phyloP scores from a whole-genome alignment of 2,797 vertebrate genomes.

The Danio tinwini region DNA sequence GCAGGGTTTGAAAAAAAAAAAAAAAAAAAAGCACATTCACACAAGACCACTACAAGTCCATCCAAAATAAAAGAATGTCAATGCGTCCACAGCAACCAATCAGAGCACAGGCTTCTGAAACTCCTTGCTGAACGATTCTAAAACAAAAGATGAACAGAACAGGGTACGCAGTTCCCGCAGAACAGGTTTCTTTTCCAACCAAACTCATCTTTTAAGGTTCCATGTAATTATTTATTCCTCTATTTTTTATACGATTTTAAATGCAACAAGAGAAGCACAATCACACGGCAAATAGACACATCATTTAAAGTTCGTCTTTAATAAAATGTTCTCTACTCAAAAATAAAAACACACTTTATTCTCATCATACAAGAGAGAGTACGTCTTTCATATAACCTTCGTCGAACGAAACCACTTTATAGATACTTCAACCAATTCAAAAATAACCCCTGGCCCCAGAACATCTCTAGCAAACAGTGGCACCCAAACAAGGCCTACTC shows the following conservation, averaged over 20 bases:
- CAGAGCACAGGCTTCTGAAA: constrained; percentile 36
- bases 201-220: constrained; percentile 61
- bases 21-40: constrained; percentile 30
- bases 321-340: constrained; percentile 69
- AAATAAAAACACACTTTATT: constrained; percentile 70
- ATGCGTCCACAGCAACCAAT: constrained; percentile 28
- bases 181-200: constrained; percentile 36
- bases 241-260: constrained; percentile 70
- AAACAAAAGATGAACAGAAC: constrained; percentile 7
- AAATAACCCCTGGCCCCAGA: constrained; percentile 42
- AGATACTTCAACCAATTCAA: constrained; percentile 48
- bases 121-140: constrained; percentile 37
- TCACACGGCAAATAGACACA: constrained; percentile 74
- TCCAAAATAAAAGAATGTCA: constrained; percentile 39
- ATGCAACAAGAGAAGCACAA: constrained; percentile 79
- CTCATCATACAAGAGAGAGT: constrained; percentile 60
- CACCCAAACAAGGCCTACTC: constrained; percentile 26
- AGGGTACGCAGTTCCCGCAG: constrained; percentile 22
- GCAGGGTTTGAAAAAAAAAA: constrained; percentile 31
- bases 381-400: constrained; percentile 50
- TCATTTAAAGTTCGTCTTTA: constrained; percentile 68
- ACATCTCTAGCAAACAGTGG: constrained; percentile 32
- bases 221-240: constrained; percentile 56
- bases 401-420: constrained; percentile 46
- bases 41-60: constrained; percentile 34